Evolutionary conservation across 2,113 vertebrate species (phyloP).

Genomic region (Melanerpes formicivorus): DNA sequence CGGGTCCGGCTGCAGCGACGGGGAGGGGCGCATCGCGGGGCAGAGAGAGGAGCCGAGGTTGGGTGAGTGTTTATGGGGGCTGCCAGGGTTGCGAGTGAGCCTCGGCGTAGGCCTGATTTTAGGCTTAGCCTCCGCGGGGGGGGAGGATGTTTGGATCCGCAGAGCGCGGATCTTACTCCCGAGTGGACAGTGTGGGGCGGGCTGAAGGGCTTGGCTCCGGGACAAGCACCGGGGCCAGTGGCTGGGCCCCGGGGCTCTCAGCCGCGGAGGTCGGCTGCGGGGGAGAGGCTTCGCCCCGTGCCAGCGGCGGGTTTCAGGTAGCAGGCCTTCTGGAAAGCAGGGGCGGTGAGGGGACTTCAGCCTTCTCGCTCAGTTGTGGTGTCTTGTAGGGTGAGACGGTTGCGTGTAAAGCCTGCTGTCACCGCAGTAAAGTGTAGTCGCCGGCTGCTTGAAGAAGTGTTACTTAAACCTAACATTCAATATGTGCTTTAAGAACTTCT

Average conservation of each 20-base stretch:
- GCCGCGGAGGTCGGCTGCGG: neutral
- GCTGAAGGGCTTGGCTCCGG: no score
- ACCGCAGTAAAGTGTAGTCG: rapidly evolving
- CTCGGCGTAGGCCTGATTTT: neutral
- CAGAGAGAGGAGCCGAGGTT: no score
- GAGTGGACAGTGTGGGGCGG: neutral
- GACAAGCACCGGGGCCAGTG: neutral
- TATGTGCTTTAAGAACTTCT: neutral
- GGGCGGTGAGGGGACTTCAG: neutral
- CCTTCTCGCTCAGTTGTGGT: neutral
- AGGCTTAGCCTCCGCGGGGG: neutral
- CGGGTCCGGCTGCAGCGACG: neutral
- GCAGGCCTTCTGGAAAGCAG: neutral
- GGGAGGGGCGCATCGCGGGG: no score
- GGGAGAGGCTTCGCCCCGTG: neutral
- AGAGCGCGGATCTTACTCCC: no score
- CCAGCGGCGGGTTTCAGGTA: neutral
- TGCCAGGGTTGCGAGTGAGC: neutral
- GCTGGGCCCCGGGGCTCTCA: neutral
- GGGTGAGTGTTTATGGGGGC: neutral
- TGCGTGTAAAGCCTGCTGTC: rapidly evolving
- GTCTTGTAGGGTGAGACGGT: rapidly evolving
- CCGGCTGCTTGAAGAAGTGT: neutral
- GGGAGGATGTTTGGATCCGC: neutral
- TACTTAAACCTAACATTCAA: rapidly evolving